Evolutionary conservation across 2,797 vertebrate species (phyloP).

Genomic region (Amblyraja radiata): DNA sequence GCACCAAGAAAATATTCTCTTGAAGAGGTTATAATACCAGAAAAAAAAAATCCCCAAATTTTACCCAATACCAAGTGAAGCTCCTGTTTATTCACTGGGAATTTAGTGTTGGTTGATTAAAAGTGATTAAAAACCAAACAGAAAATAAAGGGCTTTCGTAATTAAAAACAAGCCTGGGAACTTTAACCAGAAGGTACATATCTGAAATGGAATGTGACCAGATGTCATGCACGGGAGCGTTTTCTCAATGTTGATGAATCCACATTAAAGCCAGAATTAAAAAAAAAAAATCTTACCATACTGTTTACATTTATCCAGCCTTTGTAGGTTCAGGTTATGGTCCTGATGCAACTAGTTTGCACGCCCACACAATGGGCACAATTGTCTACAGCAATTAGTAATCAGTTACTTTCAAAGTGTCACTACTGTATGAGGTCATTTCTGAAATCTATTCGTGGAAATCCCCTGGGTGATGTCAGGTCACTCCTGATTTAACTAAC

Average conservation of each 20-base stretch:
- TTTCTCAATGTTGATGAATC: neutral
- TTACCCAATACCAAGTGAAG: neutral
- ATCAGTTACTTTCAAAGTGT: conserved; percentile 13
- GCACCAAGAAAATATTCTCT: neutral
- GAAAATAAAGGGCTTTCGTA: neutral
- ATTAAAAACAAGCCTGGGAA: neutral
- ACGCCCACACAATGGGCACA: neutral
- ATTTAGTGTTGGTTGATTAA: neutral
- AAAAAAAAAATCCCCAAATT: neutral
- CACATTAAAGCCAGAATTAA: neutral
- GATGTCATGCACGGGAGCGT: neutral
- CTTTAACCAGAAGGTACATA: neutral
- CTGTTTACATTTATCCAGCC: conserved; percentile 6
- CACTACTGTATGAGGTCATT: neutral
- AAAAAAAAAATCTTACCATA: conserved; percentile 1
- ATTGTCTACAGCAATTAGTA: conserved; percentile 4
- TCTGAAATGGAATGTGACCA: conserved; percentile 12
- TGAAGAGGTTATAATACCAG: neutral
- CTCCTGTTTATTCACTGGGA: neutral
- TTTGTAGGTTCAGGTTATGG: neutral
- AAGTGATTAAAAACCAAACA: neutral
- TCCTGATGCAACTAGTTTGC: conserved; percentile 2
- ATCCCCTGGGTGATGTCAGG: neutral
- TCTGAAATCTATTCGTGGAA: conserved; percentile 29
- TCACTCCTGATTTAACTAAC: neutral